Percentiles rank a stretch among this genome's conserved stretches.
phyloP scores from a whole-genome alignment of 2,888 invertebrate species.

The Heliconius cydno region DNA sequence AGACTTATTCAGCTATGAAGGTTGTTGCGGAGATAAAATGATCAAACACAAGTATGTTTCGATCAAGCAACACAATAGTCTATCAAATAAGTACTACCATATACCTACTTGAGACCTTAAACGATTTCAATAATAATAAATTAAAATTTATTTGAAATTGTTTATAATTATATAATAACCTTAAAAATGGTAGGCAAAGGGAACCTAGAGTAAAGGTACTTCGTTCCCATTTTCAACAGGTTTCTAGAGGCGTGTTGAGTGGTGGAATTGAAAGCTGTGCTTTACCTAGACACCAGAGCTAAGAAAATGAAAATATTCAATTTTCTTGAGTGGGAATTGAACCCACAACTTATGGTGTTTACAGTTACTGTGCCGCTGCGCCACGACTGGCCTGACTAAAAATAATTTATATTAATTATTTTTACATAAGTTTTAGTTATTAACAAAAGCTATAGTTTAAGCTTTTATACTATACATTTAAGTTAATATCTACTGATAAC shows the following conservation, averaged over 20 bases:
- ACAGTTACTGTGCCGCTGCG: no score
- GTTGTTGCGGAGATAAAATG: constrained; percentile 48
- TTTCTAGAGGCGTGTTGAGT: no score
- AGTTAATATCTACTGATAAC: background rate
- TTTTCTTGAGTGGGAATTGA: no score
- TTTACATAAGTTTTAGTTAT: background rate
- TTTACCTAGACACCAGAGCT: no score
- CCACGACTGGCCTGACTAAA: no score
- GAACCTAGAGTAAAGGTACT: no score
- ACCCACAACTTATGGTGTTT: no score
- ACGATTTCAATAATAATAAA: constrained; percentile 38
- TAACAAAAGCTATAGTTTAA: background rate
- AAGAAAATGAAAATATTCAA: no score
- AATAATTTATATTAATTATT: constrained; percentile 2
- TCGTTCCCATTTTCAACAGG: no score
- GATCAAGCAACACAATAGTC: constrained; percentile 54
- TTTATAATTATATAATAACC: background rate
- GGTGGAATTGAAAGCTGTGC: no score
- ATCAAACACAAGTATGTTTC: constrained; percentile 46
- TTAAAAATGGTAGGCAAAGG: no score
- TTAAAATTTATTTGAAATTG: constrained; percentile 7
- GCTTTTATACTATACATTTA: background rate
- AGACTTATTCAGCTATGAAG: constrained; percentile 42
- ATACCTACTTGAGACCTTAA: constrained; percentile 42
- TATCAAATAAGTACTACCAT: constrained; percentile 50